phyloP scores from a whole-genome alignment of 2,113 vertebrate species.

The Rissa tridactyla region DNA sequence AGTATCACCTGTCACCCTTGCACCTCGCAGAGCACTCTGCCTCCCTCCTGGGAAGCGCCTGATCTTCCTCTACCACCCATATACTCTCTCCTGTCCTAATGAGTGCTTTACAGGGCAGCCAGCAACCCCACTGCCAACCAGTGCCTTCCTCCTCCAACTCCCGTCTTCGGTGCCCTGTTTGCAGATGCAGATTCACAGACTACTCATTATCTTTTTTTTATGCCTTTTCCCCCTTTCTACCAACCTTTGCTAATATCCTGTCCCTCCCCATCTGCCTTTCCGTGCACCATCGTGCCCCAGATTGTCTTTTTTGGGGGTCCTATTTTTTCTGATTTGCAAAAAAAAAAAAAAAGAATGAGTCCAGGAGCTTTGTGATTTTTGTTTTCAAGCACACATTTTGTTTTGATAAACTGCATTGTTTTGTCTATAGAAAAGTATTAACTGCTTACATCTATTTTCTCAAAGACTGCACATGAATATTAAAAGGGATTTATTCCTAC shows the following conservation, averaged over 20 bases:
- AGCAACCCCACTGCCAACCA: neutral
- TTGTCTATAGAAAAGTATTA: conserved; percentile 75
- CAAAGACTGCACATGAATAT: conserved; percentile 76
- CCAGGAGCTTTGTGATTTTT: conserved; percentile 29
- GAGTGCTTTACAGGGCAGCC: neutral
- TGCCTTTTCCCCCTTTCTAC: neutral
- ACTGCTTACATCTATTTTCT: conserved; percentile 77
- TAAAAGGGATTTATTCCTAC: conserved; percentile 76
- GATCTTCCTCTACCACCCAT: neutral
- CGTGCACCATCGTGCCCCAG: neutral
- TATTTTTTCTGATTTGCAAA: neutral
- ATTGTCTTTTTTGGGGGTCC: neutral
- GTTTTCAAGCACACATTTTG: conserved; percentile 66
- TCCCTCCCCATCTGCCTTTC: neutral
- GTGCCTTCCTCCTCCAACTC: neutral
- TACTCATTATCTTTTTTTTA: neutral
- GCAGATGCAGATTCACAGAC: neutral
- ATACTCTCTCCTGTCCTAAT: neutral
- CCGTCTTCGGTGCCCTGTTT: neutral
- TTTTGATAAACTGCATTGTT: conserved; percentile 72
- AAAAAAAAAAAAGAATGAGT: neutral
- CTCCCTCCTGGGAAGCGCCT: neutral
- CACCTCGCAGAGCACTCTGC: neutral
- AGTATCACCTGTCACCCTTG: neutral
- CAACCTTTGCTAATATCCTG: neutral